Evolutionary conservation across 1,140 invertebrate species (phyloP), one percentile per base, ranked within the genome.

Genomic region (Leptinotarsa defecta): DNA sequence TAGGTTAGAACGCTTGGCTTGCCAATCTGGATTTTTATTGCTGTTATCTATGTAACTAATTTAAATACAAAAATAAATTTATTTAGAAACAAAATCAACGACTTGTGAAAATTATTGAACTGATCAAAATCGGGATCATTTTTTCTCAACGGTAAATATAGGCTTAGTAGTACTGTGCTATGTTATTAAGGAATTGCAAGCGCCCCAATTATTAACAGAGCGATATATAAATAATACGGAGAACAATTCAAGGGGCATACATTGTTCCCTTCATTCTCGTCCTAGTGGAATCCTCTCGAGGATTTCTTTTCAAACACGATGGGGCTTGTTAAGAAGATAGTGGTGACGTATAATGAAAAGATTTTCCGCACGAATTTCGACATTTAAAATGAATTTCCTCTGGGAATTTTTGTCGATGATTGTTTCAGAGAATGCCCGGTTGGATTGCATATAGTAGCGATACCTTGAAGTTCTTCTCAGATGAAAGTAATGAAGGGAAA

Each of bases 301-400:
- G 13, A 13, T 20, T 3, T 67, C 20, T 17, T 22, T 67, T 67
- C 27, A 34, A 67, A 67, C 15, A 67, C 4, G 27, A 11, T 13
- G 17, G 22, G 27, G 64, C 64, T 67, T 24, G 64, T 67, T 24
- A 22, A 67, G 15, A 13, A 11, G 20, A 67, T 67, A 24, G 27
- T 67, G 27, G 13, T 67, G 20, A 67, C 20, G 64, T 22, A 67
- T 67, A 67, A 67, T 67, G 64, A 67, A 67, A 67, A 67, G 64
- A 67, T 67, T 67, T 67, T 67, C 64, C 64, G 27, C 64, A 24
- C 64, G 52, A 57, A 57, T 67, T 67, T 67, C n/a, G 64, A 67
- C 64, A 17, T 67, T 67, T 67, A 67, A 13, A 24, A 67, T 67
- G 22, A 20, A 67, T 67, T 67, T 67, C 64, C 64, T 67, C 64